Conservation (phyloP, 2,797 vertebrate genomes). For the Halcyon chelicuti region DNA sequence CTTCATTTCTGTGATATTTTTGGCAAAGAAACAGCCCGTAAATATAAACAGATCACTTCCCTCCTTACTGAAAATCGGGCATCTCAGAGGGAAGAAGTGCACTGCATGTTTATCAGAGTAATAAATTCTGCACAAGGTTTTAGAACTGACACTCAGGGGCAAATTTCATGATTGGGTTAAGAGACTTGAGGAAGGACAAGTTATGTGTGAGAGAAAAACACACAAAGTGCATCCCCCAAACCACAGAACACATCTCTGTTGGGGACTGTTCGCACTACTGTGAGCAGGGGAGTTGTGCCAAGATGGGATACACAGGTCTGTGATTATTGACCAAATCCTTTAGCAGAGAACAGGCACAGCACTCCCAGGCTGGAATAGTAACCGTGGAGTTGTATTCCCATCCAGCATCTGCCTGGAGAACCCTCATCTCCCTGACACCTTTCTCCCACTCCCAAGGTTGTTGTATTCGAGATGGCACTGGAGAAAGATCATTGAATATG, state of each 20-base stretch:
- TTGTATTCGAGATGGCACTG: not conserved
- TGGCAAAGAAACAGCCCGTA: constrained; percentile 44
- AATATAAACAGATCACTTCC: constrained; percentile 56
- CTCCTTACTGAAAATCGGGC: constrained; percentile 41
- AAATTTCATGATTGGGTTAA: not conserved
- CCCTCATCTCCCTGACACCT: not conserved
- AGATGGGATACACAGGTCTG: not conserved
- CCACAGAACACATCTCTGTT: not conserved
- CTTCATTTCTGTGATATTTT: constrained; percentile 43
- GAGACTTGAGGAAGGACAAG: not conserved
- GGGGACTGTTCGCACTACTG: not conserved
- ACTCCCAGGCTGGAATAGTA: not conserved
- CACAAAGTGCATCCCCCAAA: not conserved
- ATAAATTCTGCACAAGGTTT: constrained; percentile 30
- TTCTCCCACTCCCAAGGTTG: not conserved
- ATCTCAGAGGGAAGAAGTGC: constrained; percentile 32
- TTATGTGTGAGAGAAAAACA: not conserved
- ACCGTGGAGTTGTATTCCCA: not conserved
- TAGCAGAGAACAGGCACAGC: not conserved
- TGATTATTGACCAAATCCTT: not conserved
- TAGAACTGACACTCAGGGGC: not conserved
- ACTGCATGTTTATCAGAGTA: constrained; percentile 18
- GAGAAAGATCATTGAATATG: not conserved
- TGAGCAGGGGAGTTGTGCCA: not conserved
- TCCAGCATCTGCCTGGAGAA: not conserved